Percentiles rank a stretch among this genome's conserved stretches.
Conservation (phyloP, 2,888 invertebrate species). For the Drosophila recens region DNA sequence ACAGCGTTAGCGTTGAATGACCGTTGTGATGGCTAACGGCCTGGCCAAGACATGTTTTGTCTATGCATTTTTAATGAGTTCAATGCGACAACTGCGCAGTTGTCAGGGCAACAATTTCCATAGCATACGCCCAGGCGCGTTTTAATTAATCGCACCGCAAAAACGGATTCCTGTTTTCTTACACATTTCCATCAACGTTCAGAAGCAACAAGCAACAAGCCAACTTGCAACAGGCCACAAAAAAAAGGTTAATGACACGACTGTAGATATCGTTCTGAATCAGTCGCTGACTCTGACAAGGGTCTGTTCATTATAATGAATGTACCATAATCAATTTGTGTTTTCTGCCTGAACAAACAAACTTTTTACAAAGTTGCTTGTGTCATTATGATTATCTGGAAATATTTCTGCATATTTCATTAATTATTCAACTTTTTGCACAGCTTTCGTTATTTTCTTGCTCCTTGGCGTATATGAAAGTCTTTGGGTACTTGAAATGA, state of each 20-base stretch:
- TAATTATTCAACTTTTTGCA: constrained; percentile 15
- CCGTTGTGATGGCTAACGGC: constrained; percentile 45
- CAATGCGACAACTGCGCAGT: constrained; percentile 60
- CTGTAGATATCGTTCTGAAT: not conserved
- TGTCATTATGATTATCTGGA: constrained; percentile 20
- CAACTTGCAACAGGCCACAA: constrained; percentile 13
- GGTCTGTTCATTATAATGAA: constrained; percentile 2
- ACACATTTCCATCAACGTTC: constrained; percentile 5
- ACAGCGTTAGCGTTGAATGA: constrained; percentile 27
- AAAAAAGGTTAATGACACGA: constrained; percentile 35
- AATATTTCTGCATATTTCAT: constrained; percentile 14
- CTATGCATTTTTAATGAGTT: constrained; percentile 67
- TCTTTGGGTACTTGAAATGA: not conserved
- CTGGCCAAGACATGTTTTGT: constrained; percentile 40
- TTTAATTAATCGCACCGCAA: constrained; percentile 24
- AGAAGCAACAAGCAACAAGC: constrained; percentile 25
- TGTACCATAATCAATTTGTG: constrained; percentile 21
- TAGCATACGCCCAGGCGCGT: constrained; percentile 26
- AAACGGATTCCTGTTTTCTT: not conserved
- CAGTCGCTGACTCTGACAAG: constrained; percentile 6
- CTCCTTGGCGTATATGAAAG: not conserved
- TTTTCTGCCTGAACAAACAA: constrained; percentile 15
- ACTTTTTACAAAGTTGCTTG: constrained; percentile 13
- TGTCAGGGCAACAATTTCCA: constrained; percentile 35
- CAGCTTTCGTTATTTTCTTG: constrained; percentile 1